Evolutionary conservation across 2,113 vertebrate species (phyloP).

Genomic region (Butorides virescens): DNA sequence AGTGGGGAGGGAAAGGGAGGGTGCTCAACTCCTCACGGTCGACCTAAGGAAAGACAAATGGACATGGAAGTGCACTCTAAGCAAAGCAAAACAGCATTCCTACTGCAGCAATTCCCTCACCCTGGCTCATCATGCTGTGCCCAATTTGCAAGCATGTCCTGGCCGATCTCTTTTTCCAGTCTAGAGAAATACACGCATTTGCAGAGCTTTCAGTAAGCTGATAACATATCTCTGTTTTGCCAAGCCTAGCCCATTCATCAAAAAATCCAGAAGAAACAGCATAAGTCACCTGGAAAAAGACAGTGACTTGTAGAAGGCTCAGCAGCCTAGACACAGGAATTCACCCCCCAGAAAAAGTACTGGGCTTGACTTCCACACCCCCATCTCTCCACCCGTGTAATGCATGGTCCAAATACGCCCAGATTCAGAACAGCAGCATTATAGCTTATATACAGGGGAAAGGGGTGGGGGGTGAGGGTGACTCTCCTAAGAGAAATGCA

Average conservation of each 20-base stretch:
- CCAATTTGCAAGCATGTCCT: neutral
- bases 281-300: neutral
- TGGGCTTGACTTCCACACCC: neutral
- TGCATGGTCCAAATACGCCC: neutral
- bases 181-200: neutral
- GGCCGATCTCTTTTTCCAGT: too few relatives aligned
- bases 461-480: neutral
- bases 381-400: neutral
- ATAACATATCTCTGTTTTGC: neutral
- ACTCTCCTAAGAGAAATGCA: neutral
- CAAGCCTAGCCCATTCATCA: neutral
- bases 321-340: neutral
- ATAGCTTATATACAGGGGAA: rapidly evolving
- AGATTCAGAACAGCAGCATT: neutral
- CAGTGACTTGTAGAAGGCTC: neutral
- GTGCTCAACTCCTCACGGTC: neutral
- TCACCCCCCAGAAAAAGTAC: neutral
- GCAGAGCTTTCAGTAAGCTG: neutral
- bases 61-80: neutral
- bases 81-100: neutral
- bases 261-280: neutral
- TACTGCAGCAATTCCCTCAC: neutral
- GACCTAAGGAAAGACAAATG: neutral
- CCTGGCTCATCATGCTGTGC: neutral
- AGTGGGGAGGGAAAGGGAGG: neutral